Base-by-base conservation (phyloP, 1,140 invertebrate genomes). In the Oncopodura yosiiana region DNA sequence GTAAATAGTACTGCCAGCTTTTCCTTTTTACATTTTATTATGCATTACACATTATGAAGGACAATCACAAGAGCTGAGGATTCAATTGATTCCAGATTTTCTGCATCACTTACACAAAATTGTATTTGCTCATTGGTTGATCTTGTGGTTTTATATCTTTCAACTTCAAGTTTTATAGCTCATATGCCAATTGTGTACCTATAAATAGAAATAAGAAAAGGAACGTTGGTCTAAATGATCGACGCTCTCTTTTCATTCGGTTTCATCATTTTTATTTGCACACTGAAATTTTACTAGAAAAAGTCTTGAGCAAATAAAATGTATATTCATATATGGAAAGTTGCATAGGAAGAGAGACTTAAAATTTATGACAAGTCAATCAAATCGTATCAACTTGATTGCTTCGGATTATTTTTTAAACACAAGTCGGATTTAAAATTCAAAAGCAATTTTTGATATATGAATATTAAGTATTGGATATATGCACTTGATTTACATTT, bases 1-100 rank as follows among this genome's bases (percentile, higher is more conserved):
- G 59, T 61, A 61, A 61, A 61, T 61, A 61, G 54, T 42, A 50
- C 49, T 61, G 59, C 57, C 54, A 49, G 59, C 50, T 54, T 57
- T 48, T 41, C 16, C 49, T 14, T 51, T 51, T 42, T 18, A 11
- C 18, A 12, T 41, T 41, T 11, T 41, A 14, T 44, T 21, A 19
- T 26, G 42, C 42, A 44, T 44, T 23, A 44, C 9, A 24, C 42
- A 44, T 21, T 44, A 12, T 44, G 19, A 41, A 18, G 38, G 38
- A 11, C 38, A 8, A 30, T 29, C 27, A 11, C 16, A 43, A 3
- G 27, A 19, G 34, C 30, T 46, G 44, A 12, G 19, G 29, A 19
- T 18, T 46, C 30, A 46, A 46, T 30, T 16, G 44, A 46, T 32
- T 46, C 44, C 21, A 14, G 46, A 49, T 49, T 49, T 49, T 49